Evolutionary conservation across 2,797 vertebrate genomes (phyloP), one percentile per base, ranked within the genome.

Genomic region (Alcedo quadribrachys): DNA sequence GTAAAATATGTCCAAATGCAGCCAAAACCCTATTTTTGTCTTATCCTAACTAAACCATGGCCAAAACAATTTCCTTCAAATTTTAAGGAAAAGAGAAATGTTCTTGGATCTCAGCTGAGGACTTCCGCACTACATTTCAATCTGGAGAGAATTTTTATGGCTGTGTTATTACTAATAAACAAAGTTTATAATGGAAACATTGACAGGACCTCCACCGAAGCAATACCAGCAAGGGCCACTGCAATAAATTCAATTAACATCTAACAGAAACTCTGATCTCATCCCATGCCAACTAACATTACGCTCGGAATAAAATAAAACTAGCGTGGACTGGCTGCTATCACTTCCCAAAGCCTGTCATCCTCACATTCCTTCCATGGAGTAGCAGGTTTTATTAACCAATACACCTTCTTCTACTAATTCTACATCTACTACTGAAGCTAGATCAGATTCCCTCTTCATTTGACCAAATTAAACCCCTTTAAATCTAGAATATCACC

Each of bases 81-180:
- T 91, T 87, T 93, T 92, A 90, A 71, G 69, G 69, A 87, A 88
- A 92, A 92, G 66, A 92, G 42, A 85, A 92, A 88, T 65, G 43
- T 83, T 94, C 80, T 73, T 91, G 78, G 82, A 91, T 89, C 53
- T 87, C 9, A 1, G 63, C 54, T 93, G 76, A 63, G 67, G 94
- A 76, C 61, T 84, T 86, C 51, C 5, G 15, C 55, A 66, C 75
- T 89, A 51, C 7, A 13, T 88, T 94, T 95, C 87, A 94, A 67
- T 87, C 80, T 48, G 58, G 50, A 85, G 74, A 92, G 48, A 94
- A 93, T 61, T 95, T 87, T 95, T 86, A 95, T 69, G 69, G 43
- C 50, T 92, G 22, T 67, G 75, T 88, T 95, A 94, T 70, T 89
- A 85, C 71, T 93, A 93, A 91, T 92, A 92, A 92, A 94, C 91